Evolutionary conservation across 1,140 invertebrate species (phyloP).

Genomic region (Leptinotarsa undecemlineata): DNA sequence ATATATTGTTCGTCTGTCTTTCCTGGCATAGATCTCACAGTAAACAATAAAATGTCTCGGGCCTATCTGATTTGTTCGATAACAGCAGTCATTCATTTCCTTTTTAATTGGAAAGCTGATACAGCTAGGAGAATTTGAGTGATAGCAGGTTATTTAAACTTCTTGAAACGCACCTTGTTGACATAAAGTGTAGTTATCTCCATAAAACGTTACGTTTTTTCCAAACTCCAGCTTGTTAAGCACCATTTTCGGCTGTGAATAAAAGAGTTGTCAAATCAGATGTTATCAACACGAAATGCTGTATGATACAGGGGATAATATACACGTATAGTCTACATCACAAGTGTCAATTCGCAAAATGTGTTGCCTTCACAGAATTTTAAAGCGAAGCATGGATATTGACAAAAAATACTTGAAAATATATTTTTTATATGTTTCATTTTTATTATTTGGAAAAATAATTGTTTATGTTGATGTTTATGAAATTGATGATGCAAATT

Average conservation of each 20-base stretch:
- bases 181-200: constrained; percentile 16
- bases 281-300: too few relatives aligned
- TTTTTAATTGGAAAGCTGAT: not conserved
- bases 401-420: too few relatives aligned
- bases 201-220: constrained; percentile 32
- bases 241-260: not conserved
- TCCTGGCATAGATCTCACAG: not conserved
- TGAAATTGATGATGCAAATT: too few relatives aligned
- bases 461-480: too few relatives aligned
- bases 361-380: too few relatives aligned
- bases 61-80: not conserved
- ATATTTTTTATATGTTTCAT: too few relatives aligned
- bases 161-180: not conserved
- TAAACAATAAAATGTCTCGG: not conserved
- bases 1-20: not conserved
- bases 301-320: too few relatives aligned
- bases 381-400: too few relatives aligned
- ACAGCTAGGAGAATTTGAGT: not conserved
- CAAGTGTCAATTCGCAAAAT: too few relatives aligned
- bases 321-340: too few relatives aligned
- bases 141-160: not conserved
- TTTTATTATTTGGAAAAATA: too few relatives aligned
- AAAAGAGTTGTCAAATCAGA: not conserved
- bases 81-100: not conserved
- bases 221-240: constrained; percentile 22